phyloP scores from a whole-genome alignment of 2,113 vertebrate genomes.

The Chaenocephalus aceratus region DNA sequence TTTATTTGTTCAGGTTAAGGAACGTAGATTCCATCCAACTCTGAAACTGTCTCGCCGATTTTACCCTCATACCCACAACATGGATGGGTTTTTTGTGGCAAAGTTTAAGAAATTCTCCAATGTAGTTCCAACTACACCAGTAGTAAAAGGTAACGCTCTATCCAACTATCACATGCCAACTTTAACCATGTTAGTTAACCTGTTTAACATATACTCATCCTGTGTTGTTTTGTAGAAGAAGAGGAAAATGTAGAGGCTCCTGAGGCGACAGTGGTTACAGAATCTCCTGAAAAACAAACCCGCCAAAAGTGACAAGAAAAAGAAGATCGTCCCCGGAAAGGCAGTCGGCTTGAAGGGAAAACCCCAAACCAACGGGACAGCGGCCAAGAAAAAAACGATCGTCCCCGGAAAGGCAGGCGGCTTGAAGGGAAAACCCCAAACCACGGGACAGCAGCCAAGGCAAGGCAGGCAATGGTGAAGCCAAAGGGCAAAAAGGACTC shows the following conservation, averaged over 20 bases:
- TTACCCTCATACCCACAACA: conserved; percentile 97
- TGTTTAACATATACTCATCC: conserved; percentile 10
- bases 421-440: conserved; percentile 47
- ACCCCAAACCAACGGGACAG: conserved; percentile 64
- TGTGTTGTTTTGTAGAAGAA: conserved; percentile 45
- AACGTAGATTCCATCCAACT: conserved; percentile 92
- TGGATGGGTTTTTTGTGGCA: conserved; percentile 98
- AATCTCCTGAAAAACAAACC: conserved; percentile 51
- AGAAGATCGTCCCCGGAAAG: conserved; percentile 47
- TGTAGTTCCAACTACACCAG: conserved; percentile 82
- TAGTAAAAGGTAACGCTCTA: conserved; percentile 72
- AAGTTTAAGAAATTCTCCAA: conserved; percentile 98
- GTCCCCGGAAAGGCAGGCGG: conserved; percentile 11
- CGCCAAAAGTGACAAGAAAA: conserved; percentile 55
- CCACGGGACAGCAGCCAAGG: conserved; percentile 59
- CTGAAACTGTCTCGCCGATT: conserved; percentile 89
- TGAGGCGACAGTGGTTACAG: conserved; percentile 36
- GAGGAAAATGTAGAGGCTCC: conserved; percentile 63
- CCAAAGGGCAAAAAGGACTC: conserved; percentile 62
- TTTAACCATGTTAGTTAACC: neutral
- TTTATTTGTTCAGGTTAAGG: conserved; percentile 83
- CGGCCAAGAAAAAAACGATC: conserved; percentile 25
- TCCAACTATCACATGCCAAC: neutral
- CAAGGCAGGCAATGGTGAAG: conserved; percentile 11
- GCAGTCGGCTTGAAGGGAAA: conserved; percentile 29